Base-by-base conservation (phyloP, 2,113 vertebrate genomes). In the Bambusicola thoracicus region DNA sequence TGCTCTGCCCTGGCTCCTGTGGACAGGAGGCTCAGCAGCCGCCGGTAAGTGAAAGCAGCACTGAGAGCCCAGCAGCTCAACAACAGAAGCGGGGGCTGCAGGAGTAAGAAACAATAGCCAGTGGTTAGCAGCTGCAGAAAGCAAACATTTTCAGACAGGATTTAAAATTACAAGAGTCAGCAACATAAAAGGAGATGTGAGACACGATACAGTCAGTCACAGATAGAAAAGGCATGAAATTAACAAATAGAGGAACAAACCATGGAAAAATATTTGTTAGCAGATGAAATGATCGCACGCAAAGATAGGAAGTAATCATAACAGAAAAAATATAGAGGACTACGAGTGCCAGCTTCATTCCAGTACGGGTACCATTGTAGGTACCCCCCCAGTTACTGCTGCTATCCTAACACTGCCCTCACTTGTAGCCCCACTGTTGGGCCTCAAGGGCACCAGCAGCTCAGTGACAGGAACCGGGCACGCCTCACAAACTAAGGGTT, bases 111-210 rank as follows among this genome's bases (percentile, higher is more conserved):
- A 38, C 24, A 34, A 63, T 20, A 89, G 40, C 51, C 46, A 85
- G 53, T 24, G 40, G 63, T 65, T 40, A 85, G 44, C 51, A 61
- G 76, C 4, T 75, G 61, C 49, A 90, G 85, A 94, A 85, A 65
- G 58, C n/a, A 81, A 68, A 70, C 0, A 0, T 67, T 92, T 93
- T 82, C 72, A 83, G 51, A 43, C 5, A 8, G 75, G 69, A 74
- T 83, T 92, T 83, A 53, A 91, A 87, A 81, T 53, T 24, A 38
- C 27, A 22, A 25, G 79, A n/a, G 68, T 91, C 91, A 86, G 82
- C 68, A 29, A 93, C 92, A 78, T 12, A 48, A 89, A 94, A 70
- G 67, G 61, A 81, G 68, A 91, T 85, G 46, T 61, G 75, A 91
- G 85, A 81, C 29, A 59, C 74, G 82, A 63, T 0, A 68, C 27